Percentiles rank a stretch among this genome's conserved stretches.
Conservation (phyloP, 2,888 invertebrate species). For the Glyphotaelius pellucidus region DNA sequence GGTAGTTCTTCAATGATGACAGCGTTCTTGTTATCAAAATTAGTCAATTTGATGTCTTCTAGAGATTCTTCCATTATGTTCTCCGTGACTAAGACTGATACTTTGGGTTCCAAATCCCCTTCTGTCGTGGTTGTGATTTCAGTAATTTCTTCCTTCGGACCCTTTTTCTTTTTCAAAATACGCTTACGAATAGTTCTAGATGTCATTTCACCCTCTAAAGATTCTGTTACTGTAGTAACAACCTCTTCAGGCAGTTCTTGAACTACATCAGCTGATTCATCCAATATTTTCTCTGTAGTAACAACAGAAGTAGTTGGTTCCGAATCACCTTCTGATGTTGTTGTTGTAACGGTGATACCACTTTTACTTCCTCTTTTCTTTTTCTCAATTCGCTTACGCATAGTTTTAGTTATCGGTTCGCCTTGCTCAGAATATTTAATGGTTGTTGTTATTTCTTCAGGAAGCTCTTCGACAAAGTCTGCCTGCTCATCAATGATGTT, state of each 20-base stretch:
- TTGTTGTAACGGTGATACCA: slow-evolving; percentile 71
- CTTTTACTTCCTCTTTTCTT: slow-evolving; percentile 68
- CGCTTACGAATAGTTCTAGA: slow-evolving; percentile 70
- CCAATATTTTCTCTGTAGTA: slow-evolving; percentile 54
- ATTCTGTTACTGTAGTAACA: neutral
- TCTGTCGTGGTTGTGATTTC: slow-evolving; percentile 72
- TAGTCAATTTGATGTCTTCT: slow-evolving; percentile 71
- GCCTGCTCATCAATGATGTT: slow-evolving; percentile 61
- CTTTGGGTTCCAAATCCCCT: slow-evolving; percentile 67
- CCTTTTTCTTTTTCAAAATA: slow-evolving; percentile 68
- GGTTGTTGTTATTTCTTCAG: slow-evolving; percentile 18
- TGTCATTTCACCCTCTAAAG: slow-evolving; percentile 57
- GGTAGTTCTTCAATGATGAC: slow-evolving; percentile 65
- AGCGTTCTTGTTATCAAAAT: slow-evolving; percentile 67
- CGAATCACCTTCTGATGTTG: slow-evolving; percentile 71
- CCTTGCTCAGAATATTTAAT: neutral
- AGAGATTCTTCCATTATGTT: slow-evolving; percentile 69
- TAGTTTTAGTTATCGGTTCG: slow-evolving; percentile 69
- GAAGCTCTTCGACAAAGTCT: slow-evolving; percentile 68
- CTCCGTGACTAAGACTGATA: slow-evolving; percentile 63
- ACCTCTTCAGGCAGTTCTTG: slow-evolving; percentile 67
- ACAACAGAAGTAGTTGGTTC: slow-evolving; percentile 67
- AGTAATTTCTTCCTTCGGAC: slow-evolving; percentile 68
- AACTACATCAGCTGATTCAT: slow-evolving; percentile 60
- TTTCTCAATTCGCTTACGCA: slow-evolving; percentile 68